Percentiles rank a stretch among this genome's conserved stretches.
phyloP scores from a whole-genome alignment of 2,113 vertebrate genomes.

The Lasiurus cinereus region DNA sequence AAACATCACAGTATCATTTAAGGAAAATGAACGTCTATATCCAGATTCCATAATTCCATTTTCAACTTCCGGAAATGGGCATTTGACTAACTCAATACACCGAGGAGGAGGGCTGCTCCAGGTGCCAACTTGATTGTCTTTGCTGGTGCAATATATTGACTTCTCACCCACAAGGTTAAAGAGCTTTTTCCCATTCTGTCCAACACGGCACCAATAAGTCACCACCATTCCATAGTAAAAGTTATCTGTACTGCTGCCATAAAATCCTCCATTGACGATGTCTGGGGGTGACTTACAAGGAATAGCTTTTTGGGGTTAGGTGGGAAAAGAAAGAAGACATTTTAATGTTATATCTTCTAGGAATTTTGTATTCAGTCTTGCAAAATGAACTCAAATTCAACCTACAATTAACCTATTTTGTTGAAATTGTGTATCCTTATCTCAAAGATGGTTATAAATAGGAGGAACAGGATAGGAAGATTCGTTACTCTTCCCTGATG shows the following conservation, averaged over 20 bases:
- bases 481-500: background rate
- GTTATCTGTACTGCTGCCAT: background rate
- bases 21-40: constrained; percentile 60
- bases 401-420: background rate
- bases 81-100: constrained; percentile 70
- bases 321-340: background rate
- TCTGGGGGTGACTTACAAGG: constrained; percentile 77
- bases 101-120: constrained; percentile 78
- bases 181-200: constrained; percentile 52
- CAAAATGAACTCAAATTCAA: constrained; percentile 34
- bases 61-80: constrained; percentile 72
- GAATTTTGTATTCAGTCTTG: background rate
- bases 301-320: constrained; percentile 77
- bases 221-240: constrained; percentile 79
- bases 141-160: constrained; percentile 83
- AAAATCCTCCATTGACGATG: constrained; percentile 81
- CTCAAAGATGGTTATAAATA: constrained; percentile 4
- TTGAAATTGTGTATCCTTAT: constrained; percentile 19
- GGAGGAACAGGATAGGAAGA: background rate
- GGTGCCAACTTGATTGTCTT: constrained; percentile 74
- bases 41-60: constrained; percentile 76
- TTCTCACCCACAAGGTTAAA: constrained; percentile 74
- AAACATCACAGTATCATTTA: constrained; percentile 76
- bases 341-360: constrained; percentile 48
- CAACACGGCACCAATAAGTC: constrained; percentile 70